These are phyloP conservation scores for Megaleporinus macrocephalus DNA, from an alignment of 2,113 vertebrate genomes.

Conservation along the genomic window DNA sequence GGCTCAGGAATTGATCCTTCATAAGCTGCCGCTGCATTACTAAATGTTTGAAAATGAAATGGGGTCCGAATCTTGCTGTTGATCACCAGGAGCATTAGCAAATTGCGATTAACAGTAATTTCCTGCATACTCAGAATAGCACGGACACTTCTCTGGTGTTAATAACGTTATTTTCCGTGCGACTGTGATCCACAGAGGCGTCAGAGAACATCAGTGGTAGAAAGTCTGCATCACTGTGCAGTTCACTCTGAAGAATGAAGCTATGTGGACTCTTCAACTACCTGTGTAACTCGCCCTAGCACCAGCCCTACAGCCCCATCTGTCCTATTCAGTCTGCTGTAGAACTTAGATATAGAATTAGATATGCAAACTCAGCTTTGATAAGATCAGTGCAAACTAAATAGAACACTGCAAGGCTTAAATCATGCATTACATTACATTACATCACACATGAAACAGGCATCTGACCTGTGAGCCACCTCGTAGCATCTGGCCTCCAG, in stretches of 20 bases:
- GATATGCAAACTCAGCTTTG: not conserved
- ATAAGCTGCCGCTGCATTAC: constrained; percentile 61
- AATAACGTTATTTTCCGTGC: not conserved
- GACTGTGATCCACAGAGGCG: not conserved
- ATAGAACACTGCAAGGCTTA: not conserved
- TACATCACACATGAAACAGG: not conserved
- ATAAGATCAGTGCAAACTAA: not conserved
- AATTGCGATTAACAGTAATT: not conserved
- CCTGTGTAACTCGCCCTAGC: not conserved
- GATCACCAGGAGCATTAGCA: constrained; percentile 25
- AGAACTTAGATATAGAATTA: not conserved
- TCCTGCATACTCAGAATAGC: constrained; percentile 10
- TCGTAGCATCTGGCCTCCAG: too few relatives aligned
- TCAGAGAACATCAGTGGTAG: not conserved
- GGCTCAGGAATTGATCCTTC: constrained; percentile 60
- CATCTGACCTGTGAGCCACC: too few relatives aligned
- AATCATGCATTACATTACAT: not conserved
- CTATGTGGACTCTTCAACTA: not conserved
- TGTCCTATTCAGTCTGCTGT: not conserved
- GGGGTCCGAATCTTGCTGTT: constrained; percentile 57
- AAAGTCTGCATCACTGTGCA: not conserved
- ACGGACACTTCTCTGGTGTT: not conserved
- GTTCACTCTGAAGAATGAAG: not conserved
- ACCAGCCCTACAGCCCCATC: not conserved
- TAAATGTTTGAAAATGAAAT: constrained; percentile 64